Evolutionary conservation across 2,113 vertebrate species (phyloP).

Genomic region (Numida meleagris): DNA sequence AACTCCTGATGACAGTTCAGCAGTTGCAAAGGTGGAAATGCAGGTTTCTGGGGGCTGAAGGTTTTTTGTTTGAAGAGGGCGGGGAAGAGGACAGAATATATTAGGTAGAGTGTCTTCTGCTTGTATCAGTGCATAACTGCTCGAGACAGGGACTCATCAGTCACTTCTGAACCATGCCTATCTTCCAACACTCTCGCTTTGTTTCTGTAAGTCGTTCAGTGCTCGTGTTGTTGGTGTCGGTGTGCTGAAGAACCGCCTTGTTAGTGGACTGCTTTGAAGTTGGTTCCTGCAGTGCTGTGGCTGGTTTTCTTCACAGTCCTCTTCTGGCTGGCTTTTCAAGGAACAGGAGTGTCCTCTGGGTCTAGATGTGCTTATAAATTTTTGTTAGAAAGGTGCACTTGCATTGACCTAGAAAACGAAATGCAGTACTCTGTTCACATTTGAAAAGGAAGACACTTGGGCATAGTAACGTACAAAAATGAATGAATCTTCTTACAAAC

Average conservation of each 20-base stretch:
- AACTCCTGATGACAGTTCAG: neutral
- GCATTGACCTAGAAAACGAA: slow-evolving; percentile 59
- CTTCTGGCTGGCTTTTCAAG: slow-evolving; percentile 53
- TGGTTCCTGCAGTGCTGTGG: slow-evolving; percentile 41
- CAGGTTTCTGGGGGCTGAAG: neutral
- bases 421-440: slow-evolving; percentile 54
- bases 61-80: slow-evolving; percentile 2
- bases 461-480: neutral
- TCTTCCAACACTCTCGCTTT: slow-evolving; percentile 26
- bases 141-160: neutral
- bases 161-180: neutral
- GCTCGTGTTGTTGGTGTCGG: slow-evolving; percentile 18
- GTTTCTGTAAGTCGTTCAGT: slow-evolving; percentile 3
- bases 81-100: neutral
- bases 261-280: slow-evolving; percentile 56
- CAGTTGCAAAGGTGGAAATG: neutral
- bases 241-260: neutral
- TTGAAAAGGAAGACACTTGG: slow-evolving; percentile 52
- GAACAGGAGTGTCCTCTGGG: slow-evolving; percentile 34
- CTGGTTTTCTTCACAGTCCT: slow-evolving; percentile 65
- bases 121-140: neutral
- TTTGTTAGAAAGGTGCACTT: slow-evolving; percentile 72
- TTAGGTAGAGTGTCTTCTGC: neutral
- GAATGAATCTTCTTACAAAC: slow-evolving; percentile 44
- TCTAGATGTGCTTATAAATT: slow-evolving; percentile 49